Conservation (phyloP, 2,113 vertebrate genomes). For the Aplodontia rufa region DNA sequence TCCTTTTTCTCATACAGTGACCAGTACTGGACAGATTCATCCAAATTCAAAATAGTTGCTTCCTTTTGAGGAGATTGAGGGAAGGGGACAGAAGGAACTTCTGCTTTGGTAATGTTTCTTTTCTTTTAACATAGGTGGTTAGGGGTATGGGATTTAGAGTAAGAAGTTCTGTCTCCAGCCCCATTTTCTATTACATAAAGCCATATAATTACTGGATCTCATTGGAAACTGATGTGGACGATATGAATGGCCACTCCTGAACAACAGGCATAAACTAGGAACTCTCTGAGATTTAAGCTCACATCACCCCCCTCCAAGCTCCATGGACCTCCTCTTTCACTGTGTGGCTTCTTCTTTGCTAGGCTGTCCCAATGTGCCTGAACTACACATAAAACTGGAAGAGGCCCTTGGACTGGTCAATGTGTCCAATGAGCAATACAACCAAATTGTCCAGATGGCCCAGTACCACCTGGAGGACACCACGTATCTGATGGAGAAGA, state of each 20-base stretch:
- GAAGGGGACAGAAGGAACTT: background rate
- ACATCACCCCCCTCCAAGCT: background rate
- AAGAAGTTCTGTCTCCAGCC: background rate
- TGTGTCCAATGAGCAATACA: conserved; percentile 89
- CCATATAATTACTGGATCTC: background rate
- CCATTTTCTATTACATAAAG: background rate
- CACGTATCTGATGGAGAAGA: conserved; percentile 86
- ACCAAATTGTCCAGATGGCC: conserved; percentile 89
- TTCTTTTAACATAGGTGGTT: background rate
- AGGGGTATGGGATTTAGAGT: background rate
- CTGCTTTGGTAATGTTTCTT: background rate
- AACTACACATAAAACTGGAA: conserved; percentile 89
- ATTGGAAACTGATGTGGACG: background rate
- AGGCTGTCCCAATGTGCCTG: conserved; percentile 90
- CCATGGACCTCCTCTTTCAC: background rate
- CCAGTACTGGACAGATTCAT: background rate
- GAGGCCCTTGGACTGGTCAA: conserved; percentile 90
- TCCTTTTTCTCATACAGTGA: background rate
- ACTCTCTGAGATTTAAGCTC: background rate
- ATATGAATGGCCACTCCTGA: background rate
- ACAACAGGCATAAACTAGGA: background rate
- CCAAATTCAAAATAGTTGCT: background rate
- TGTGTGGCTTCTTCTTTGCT: conserved; percentile 37
- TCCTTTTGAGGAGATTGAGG: background rate
- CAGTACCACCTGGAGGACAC: conserved; percentile 91